Base-by-base conservation (phyloP, 2,888 invertebrate genomes). In the Papilio protenor region DNA sequence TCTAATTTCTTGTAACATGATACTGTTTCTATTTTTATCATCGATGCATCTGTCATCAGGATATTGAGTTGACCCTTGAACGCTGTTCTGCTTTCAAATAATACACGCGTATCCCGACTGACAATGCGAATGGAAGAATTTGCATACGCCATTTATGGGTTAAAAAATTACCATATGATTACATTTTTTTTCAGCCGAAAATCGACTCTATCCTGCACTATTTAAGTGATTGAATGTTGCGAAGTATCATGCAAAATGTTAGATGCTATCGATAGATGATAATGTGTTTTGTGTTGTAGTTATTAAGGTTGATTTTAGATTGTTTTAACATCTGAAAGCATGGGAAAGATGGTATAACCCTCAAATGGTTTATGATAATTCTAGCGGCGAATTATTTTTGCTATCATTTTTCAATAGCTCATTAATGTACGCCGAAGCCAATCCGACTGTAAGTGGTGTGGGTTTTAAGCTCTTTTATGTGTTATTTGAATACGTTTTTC, bases 361-460 rank as follows among this genome's bases (percentile, higher is more conserved):
- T 85, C 83, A 89, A 91, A 90, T 90, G 89, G 88, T 85, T 91
- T 93, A 94, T 94, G 94, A 88, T 91, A 94, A 94, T 94, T 77
- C 77, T 79, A 87, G 83, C 87, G 84, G 85, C 86, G 91, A 91
- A 92, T 92, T 90, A 93, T 93, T 93, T 94, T 92, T 91, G 90
- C 92, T 91, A 94, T 94, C 94, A 94, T 94, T 94, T 94, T 94
- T 94, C 94, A 94, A 94, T 94, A 93, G 94, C 92, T 94, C 93
- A 94, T 94, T 94, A 94, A 89, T 88, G 86, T 84, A 82, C 83
- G 85, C 87, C 85, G 87, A 87, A 88, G 89, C 87, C 90, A 89
- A 91, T 87, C 86, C 90, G 87, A 79, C 88, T 91, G 92, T 91
- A 90, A 93, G 92, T 91, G 90, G 87, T 87, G 83, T 90, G 86